phyloP scores from a whole-genome alignment of 2,888 invertebrate genomes.

The Drosophila prostipennis region DNA sequence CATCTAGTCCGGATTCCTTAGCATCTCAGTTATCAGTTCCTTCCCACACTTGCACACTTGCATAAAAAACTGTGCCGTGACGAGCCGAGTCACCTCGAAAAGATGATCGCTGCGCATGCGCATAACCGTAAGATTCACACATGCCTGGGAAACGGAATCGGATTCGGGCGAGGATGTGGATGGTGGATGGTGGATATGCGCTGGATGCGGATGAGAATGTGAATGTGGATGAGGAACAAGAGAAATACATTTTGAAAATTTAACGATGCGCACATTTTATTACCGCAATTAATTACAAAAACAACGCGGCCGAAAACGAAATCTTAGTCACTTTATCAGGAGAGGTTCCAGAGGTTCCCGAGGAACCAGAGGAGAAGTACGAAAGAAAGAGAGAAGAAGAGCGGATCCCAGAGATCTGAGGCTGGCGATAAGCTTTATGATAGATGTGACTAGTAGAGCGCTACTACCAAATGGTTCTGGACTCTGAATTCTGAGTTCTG shows the following conservation, averaged over 20 bases:
- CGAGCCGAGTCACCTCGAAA: slow-evolving; percentile 23
- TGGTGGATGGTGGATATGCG: slow-evolving; percentile 21
- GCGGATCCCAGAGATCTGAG: slow-evolving; percentile 30
- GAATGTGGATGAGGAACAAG: slow-evolving; percentile 45
- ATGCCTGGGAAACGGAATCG: slow-evolving; percentile 43
- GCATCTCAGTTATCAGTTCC: neutral
- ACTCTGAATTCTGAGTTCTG: too few relatives aligned
- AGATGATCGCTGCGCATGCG: slow-evolving; percentile 49
- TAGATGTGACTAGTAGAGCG: slow-evolving; percentile 79
- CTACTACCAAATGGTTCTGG: slow-evolving; percentile 76
- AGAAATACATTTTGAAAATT: slow-evolving; percentile 79
- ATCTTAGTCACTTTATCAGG: slow-evolving; percentile 64
- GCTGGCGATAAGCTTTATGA: slow-evolving; percentile 71
- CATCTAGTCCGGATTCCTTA: slow-evolving; percentile 19
- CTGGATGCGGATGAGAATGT: slow-evolving; percentile 16
- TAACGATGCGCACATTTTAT: slow-evolving; percentile 83
- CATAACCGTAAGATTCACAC: slow-evolving; percentile 73
- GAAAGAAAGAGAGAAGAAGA: slow-evolving; percentile 6
- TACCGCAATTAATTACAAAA: slow-evolving; percentile 83
- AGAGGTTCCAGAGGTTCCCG: neutral
- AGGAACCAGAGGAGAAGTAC: slow-evolving; percentile 1
- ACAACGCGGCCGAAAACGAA: slow-evolving; percentile 63
- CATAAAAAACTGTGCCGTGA: neutral
- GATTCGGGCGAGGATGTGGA: slow-evolving; percentile 36
- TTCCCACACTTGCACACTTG: slow-evolving; percentile 7